Evolutionary conservation across 2,888 invertebrate species (phyloP).

Genomic region (Coenonympha glycerion): DNA sequence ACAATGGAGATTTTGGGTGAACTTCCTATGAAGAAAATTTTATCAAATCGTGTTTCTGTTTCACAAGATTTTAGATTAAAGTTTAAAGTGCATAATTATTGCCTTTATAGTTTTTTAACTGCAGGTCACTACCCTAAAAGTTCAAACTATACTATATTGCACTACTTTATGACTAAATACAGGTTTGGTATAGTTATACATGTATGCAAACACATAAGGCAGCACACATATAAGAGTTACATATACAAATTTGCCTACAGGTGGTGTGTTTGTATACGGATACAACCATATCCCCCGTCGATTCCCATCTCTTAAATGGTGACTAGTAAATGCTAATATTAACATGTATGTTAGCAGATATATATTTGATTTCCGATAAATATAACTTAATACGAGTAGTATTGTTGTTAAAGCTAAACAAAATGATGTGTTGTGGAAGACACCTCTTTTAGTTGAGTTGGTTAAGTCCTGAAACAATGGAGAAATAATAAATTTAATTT

Average conservation of each 20-base stretch:
- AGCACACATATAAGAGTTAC: conserved; percentile 38
- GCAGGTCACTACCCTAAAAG: background rate
- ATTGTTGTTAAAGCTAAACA: conserved; percentile 41
- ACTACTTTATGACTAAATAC: conserved; percentile 33
- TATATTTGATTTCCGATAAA: conserved; percentile 43
- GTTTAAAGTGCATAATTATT: too few relatives aligned
- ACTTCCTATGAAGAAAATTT: too few relatives aligned
- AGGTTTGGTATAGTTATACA: conserved; percentile 39
- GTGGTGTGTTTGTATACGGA: conserved; percentile 51
- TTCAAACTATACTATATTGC: conserved; percentile 21
- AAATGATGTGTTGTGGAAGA: conserved; percentile 59
- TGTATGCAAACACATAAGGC: conserved; percentile 43
- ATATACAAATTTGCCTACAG: conserved; percentile 47
- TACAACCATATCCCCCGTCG: conserved; percentile 59
- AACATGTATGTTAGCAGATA: conserved; percentile 51
- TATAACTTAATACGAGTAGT: conserved; percentile 42
- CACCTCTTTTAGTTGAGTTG: conserved; percentile 46
- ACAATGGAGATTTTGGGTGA: too few relatives aligned
- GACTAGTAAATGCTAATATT: conserved; percentile 49
- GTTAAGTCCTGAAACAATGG: conserved; percentile 51
- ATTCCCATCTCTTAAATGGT: conserved; percentile 58
- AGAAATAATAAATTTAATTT: too few relatives aligned
- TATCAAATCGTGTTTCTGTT: too few relatives aligned
- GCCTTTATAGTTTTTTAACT: too few relatives aligned
- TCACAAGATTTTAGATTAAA: too few relatives aligned